Evolutionary conservation across 1,140 invertebrate species (phyloP), one percentile per base, ranked within the genome.

Genomic region (Brachionus paranguensis): DNA sequence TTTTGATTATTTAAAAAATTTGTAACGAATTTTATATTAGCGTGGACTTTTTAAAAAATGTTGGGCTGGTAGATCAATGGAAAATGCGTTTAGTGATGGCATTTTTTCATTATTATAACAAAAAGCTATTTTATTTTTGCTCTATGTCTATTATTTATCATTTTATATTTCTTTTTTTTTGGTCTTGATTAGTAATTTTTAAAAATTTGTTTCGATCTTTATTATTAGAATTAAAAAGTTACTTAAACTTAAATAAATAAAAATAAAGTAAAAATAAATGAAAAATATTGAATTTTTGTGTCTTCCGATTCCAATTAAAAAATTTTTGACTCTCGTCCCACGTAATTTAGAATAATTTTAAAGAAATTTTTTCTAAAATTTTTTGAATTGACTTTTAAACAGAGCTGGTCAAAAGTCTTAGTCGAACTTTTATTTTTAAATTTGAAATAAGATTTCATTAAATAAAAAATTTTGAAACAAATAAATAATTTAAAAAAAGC

Each of bases 141-240:
- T 76, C 47, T 47, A 27, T 50, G 47, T 76, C 47, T 76, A 76
- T 76, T 47, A 53, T 76, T 76, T 76, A 50, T 27, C 47, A 47
- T 76, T 76, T 47, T 20, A 76, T 76, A 50, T 72, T 72, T 41
- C 2, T 37, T 70, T 33, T 70, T 37, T 41, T 72, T 72, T 43
- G 33, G 11, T 43, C 17, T 20, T 10, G 17, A 43, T 41, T 11
- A 43, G 29, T 41, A 37, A 37, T 76, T 50, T 76, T 50, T 76
- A 11, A 14, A 53, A 50, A 27, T 76, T 76, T 76, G 72, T 76
- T 76, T 76, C 72, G 72, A 45, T 76, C 20, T 76, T 76, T 50
- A 50, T 24, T 29, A 74, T 50, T 76, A n/a, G 24, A 76, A 76
- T 37, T 47, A n/a, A 76, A 76, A 72, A 72, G 33, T 50, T 50